Evolutionary conservation across 2,888 invertebrate genomes (phyloP).

Genomic region (Drosophila kokeensis): DNA sequence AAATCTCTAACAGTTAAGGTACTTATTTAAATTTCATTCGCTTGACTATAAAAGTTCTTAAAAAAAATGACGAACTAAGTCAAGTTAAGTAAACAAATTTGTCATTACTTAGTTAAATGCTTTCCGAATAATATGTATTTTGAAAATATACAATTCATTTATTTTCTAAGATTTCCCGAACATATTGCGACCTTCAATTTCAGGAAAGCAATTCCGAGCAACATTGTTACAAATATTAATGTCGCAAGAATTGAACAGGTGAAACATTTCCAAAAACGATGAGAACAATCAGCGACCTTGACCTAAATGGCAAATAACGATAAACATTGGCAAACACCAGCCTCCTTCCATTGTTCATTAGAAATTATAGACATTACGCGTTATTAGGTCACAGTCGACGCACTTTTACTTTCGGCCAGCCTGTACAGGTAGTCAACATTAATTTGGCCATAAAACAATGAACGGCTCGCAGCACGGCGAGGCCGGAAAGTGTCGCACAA

Average conservation of each 20-base stretch:
- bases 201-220: conserved; percentile 1
- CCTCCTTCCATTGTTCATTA: conserved; percentile 24
- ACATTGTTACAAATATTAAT: conserved; percentile 19
- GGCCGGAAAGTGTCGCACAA: conserved; percentile 38
- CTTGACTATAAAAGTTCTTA: not conserved
- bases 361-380: conserved; percentile 48
- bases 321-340: conserved; percentile 1
- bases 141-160: too few species aligned
- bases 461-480: conserved; percentile 4
- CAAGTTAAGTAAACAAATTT: not conserved
- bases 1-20: conserved; percentile 17
- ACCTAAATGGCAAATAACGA: conserved; percentile 20
- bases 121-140: not conserved
- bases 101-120: not conserved
- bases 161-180: not conserved
- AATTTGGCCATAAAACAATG: conserved; percentile 58
- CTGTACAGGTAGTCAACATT: conserved; percentile 68
- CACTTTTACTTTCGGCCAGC: conserved; percentile 64
- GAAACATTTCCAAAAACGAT: conserved; percentile 19
- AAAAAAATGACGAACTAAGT: not conserved
- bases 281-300: conserved; percentile 44
- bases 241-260: conserved; percentile 34
- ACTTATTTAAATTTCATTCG: conserved; percentile 5
- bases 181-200: not conserved
- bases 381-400: conserved; percentile 67